These are phyloP conservation scores for Melanotus villosus DNA, from an alignment of 2,888 invertebrate genomes.

Conservation along the genomic window DNA sequence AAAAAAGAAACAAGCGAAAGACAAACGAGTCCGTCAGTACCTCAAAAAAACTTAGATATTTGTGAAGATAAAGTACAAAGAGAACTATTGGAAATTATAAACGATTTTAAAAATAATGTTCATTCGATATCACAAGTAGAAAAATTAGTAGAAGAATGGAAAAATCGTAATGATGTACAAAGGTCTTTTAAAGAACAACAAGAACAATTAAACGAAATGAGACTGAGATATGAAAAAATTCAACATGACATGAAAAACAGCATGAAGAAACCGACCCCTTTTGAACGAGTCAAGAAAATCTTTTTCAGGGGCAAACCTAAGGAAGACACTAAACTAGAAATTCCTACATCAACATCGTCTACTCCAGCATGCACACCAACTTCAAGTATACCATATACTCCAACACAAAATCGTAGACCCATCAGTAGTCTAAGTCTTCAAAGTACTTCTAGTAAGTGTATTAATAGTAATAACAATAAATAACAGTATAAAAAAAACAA, in stretches of 20 bases:
- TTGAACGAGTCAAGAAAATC: slow-evolving; percentile 72
- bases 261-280: slow-evolving; percentile 84
- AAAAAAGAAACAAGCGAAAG: slow-evolving; percentile 7
- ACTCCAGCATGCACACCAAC: slow-evolving; percentile 26
- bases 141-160: slow-evolving; percentile 88
- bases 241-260: slow-evolving; percentile 83
- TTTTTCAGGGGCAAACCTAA: slow-evolving; percentile 50
- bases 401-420: slow-evolving; percentile 66
- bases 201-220: slow-evolving; percentile 84
- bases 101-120: slow-evolving; percentile 91
- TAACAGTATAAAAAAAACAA: too few species aligned
- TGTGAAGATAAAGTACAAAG: slow-evolving; percentile 76
- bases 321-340: slow-evolving; percentile 32
- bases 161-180: slow-evolving; percentile 88
- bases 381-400: slow-evolving; percentile 28
- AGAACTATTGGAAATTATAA: slow-evolving; percentile 88
- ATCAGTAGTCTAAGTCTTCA: slow-evolving; percentile 79
- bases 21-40: slow-evolving; percentile 28
- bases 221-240: slow-evolving; percentile 86
- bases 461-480: too few species aligned
- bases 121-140: slow-evolving; percentile 89
- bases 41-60: slow-evolving; percentile 32
- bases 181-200: slow-evolving; percentile 89
- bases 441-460: slow-evolving; percentile 76
- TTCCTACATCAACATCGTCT: slow-evolving; percentile 6